Conservation (phyloP, 2,797 vertebrate genomes). For the Sciurus vulgaris region DNA sequence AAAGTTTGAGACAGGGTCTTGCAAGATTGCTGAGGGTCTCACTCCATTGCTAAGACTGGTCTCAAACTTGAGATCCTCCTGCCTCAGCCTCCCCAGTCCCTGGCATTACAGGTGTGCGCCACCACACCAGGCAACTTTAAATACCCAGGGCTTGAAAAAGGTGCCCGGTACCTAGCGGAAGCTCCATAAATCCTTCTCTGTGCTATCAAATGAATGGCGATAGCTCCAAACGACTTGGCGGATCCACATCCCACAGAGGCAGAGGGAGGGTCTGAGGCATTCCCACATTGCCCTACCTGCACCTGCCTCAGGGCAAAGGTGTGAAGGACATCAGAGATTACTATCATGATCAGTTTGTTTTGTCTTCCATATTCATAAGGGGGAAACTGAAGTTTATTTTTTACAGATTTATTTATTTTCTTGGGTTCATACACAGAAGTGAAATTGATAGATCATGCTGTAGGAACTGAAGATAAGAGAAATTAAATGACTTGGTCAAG, state of each 20-base stretch:
- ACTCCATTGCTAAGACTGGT: no score
- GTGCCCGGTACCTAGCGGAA: accelerated
- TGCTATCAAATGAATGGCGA: background rate
- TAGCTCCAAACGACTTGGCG: no score
- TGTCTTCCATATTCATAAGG: background rate
- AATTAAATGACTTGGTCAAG: background rate
- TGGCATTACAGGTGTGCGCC: no score
- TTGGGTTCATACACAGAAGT: no score
- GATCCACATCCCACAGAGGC: accelerated
- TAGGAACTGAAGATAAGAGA: background rate
- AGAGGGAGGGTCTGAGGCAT: background rate
- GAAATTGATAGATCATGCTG: no score
- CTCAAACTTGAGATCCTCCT: no score
- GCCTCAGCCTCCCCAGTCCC: no score
- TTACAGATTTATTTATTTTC: no score
- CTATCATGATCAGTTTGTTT: background rate
- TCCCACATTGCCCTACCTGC: background rate
- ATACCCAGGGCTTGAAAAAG: background rate
- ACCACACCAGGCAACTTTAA: background rate
- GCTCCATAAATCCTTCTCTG: background rate
- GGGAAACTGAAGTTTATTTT: background rate
- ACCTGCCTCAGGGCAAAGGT: background rate
- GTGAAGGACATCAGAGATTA: background rate
- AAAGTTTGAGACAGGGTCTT: no score
- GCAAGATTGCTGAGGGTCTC: no score